Evolutionary conservation across 2,888 invertebrate genomes (phyloP), one percentile per base, ranked within the genome.

Genomic region (Liodrosophila aerea): DNA sequence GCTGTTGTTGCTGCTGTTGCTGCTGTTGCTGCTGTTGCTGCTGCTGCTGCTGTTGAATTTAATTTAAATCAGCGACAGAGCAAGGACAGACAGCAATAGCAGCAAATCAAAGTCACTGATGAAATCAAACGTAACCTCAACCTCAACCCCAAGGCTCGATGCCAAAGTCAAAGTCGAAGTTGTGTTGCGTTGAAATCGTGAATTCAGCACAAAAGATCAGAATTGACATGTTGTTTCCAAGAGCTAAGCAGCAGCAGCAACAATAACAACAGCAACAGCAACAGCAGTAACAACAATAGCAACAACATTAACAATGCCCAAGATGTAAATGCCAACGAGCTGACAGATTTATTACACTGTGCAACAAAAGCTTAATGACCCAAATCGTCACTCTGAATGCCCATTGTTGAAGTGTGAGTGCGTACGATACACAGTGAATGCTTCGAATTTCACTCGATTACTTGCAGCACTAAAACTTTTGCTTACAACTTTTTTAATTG

Each of bases 11-110:
- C 15, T 37, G 16, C 34, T 30, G 27, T 34, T 41, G 30, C 27
- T 29, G 33, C 36, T 52, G 22, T 27, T 41, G 9, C 12, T 31
- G 13, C 16, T 34, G 27, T 16, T 44, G 18, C 15, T 41, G 29
- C 33, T 31, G 51, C 16, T 37, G 46, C 13, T 39, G 36, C 16
- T 40, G 11, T 36, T 33, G 54, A 64, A 76, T 84, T 64, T 64
- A 53, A 73, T 74, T 63, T 56, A 61, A 73, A 54, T 62, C 74
- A 69, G 52, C 73, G 58, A 49, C 63, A 57, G 43, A 40, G 45
- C 46, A 54, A 41, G 44, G 58, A n/a, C n/a, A n/a, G n/a, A n/a
- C n/a, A n/a, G n/a, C n/a, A n/a, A n/a, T 30, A 53, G 46, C 27
- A 18, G 47, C 59, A 76, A 71, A 62, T 63, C 63, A 76, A 76